These are phyloP conservation scores for Xanthorhoe designata DNA, from an alignment of 2,888 invertebrate genomes.

Conservation along the genomic window DNA sequence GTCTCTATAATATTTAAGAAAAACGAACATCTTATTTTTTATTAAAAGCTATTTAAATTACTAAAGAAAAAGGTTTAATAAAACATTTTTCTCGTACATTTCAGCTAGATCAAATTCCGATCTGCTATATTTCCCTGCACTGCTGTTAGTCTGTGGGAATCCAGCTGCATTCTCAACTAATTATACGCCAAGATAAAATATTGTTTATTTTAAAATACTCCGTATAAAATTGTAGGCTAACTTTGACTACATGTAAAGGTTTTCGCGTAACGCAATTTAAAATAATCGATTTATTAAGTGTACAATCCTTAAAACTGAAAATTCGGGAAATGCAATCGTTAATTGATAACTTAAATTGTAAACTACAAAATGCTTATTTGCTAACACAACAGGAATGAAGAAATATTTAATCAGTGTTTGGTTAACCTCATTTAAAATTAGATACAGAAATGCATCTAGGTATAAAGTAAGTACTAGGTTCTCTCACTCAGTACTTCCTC, in stretches of 20 bases:
- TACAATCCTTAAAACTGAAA: background rate
- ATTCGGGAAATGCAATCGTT: no score
- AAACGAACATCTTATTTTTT: no score
- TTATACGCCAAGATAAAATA: background rate
- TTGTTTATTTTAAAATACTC: background rate
- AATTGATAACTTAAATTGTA: background rate
- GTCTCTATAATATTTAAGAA: no score
- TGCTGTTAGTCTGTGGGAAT: background rate
- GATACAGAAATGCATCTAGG: background rate
- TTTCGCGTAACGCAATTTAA: background rate
- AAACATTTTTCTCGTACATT: background rate
- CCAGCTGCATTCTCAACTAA: background rate
- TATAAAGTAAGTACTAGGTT: background rate
- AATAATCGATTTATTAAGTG: background rate
- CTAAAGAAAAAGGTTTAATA: background rate
- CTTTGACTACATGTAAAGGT: background rate
- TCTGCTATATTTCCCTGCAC: background rate
- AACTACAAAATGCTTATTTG: background rate
- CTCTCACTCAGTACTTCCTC: constrained; percentile 7
- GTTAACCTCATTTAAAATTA: background rate
- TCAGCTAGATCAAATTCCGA: background rate
- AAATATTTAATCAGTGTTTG: background rate
- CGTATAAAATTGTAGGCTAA: background rate
- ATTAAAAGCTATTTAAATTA: no score
- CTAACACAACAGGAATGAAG: background rate